Base-by-base conservation (phyloP, 2,888 invertebrate species). In the Morinoia aosen region DNA sequence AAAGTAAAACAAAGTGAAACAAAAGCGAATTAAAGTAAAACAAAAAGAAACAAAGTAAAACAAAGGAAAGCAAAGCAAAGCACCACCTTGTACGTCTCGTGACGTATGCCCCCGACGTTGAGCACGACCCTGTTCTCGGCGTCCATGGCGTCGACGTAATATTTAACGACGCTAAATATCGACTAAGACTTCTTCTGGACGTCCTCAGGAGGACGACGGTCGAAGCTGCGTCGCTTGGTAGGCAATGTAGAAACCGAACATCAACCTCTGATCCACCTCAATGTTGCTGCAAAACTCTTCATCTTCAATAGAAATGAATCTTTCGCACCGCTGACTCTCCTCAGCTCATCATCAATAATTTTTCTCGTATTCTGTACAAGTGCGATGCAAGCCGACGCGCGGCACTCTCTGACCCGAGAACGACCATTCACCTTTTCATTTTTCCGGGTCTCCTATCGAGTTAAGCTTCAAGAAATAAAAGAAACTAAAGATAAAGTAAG, bases 71-170 rank as follows among this genome's bases (percentile, higher is more conserved):
- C 48, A 48, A 48, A 48, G 48, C 48, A 48, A 48, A 48, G 48
- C 90, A 14, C 95, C 64, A 96, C 96, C 96, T 96, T 99, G 98
- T 99, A 99, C 96, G 99, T 99, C 97, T 99, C 99, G 97, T 99
- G 99, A 96, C 99, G 98, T 97, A 99, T 99, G 95, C 99, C 99
- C 94, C 99, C 99, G 97, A 99, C 99, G 97, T 99, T 99, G 97
- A 99, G 98, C 97, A 99, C 99, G 97, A 99, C 99, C 97, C 99
- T 98, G 98, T 99, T 99, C 97, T 99, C 99, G 97, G 99, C 98
- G 98, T 99, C 99, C 98, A 99, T 98, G 25, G n/a, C 10, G 88
- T 39, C 88, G 90, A 90, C 90, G 48, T 19, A 90, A 88, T 40
- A 40, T 90, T 90, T 90, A 90, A 90, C 90, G 90, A 90, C 33